Base-by-base conservation (phyloP, 2,797 vertebrate genomes). In the Tamandua tetradactyla region DNA sequence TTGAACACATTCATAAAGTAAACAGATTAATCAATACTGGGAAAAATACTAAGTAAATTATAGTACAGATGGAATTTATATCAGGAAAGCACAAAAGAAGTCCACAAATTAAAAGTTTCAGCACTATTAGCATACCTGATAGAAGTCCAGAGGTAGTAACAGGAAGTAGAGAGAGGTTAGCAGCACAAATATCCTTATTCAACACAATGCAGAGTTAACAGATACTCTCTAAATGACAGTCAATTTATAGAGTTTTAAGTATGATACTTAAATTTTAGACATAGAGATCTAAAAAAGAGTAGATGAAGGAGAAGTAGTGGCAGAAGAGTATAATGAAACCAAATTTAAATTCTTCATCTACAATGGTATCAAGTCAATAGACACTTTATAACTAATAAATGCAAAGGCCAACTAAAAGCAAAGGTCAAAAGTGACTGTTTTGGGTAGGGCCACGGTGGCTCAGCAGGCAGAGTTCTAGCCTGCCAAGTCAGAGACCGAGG, bases 401-500 rank as follows among this genome's bases (percentile, higher is more conserved):
- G 11, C 87, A 95, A 72, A 80, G 37, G 42, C 25, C 30, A 91
- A 68, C 23, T 55, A 91, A 74, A 91, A 80, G 32, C 61, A 91
- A 81, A 94, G 44, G 4, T 91, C 55, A 71, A 62, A 42, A 49
- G 20, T 35, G 35, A 64, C 27, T 68, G 6, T 18, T 55, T 55
- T 18, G 6, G 20, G 18, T 55, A 47, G 44, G n/a, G n/a, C n/a
- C n/a, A n/a, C n/a, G n/a, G n/a, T n/a, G n/a, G n/a, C n/a, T n/a
- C n/a, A n/a, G n/a, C n/a, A n/a, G n/a, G n/a, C n/a, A n/a, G n/a
- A n/a, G n/a, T n/a, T n/a, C n/a, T n/a, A n/a, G n/a, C n/a, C n/a
- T n/a, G n/a, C n/a, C n/a, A n/a, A n/a, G n/a, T n/a, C n/a, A n/a
- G n/a, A n/a, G n/a, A n/a, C n/a, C n/a, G n/a, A n/a, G n/a, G n/a